Percentiles rank a stretch among this genome's conserved stretches.
Evolutionary conservation across 2,113 vertebrate genomes (phyloP).

Genomic region (Otus sunia): DNA sequence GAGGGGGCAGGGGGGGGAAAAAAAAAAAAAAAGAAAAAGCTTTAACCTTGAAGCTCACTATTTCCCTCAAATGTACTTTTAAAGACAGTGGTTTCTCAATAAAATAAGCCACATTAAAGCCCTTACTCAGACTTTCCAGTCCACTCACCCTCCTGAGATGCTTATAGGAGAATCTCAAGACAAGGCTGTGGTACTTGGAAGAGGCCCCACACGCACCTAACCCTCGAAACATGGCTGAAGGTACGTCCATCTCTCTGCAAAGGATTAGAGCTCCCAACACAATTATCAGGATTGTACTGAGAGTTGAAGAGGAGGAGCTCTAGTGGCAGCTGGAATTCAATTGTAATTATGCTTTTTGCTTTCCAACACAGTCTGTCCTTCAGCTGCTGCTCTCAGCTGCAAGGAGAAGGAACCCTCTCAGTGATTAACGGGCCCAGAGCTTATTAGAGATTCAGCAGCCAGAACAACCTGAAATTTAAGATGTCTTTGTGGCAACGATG

Average conservation of each 20-base stretch:
- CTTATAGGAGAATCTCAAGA: not conserved
- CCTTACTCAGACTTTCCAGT: not conserved
- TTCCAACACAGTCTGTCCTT: not conserved
- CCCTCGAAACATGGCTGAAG: not conserved
- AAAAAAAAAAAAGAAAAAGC: not conserved
- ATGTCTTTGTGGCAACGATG: not conserved
- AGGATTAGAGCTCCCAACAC: not conserved
- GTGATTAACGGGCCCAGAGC: not conserved
- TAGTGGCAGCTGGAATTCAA: not conserved
- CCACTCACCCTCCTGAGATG: not conserved
- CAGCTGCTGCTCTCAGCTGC: not conserved
- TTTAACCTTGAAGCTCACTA: not conserved
- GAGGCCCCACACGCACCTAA: not conserved
- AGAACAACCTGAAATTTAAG: not conserved
- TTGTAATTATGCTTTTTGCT: not conserved
- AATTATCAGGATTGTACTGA: not conserved
- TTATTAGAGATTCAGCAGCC: not conserved
- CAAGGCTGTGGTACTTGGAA: not conserved
- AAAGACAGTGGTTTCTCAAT: not conserved
- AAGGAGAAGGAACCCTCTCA: not conserved
- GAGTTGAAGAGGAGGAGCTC: not conserved
- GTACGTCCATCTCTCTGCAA: not conserved
- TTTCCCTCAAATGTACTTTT: not conserved
- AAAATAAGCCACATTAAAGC: not conserved
- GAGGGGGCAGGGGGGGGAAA: accelerated